Percentiles rank a stretch among this genome's conserved stretches.
These are phyloP conservation scores for Ypsolopha sequella DNA, from an alignment of 2,888 invertebrate genomes.

Conservation along the genomic window DNA sequence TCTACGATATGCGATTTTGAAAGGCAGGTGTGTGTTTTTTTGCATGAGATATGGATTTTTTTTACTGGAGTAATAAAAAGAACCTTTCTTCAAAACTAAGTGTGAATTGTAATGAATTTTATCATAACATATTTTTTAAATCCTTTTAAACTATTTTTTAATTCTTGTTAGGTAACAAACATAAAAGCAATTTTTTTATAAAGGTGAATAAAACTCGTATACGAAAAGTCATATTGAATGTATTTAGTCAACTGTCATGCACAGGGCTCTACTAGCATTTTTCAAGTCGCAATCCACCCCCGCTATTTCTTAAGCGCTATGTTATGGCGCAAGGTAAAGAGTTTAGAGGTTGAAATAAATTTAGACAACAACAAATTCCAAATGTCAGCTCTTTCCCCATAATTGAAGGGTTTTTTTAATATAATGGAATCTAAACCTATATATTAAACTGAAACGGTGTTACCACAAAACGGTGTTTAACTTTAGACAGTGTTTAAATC, in stretches of 20 bases:
- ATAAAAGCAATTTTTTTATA: too few relatives aligned
- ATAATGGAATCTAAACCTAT: too few relatives aligned
- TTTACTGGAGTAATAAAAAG: too few relatives aligned
- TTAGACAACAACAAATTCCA: conserved; percentile 4
- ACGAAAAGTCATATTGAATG: neutral
- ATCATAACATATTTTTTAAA: too few relatives aligned
- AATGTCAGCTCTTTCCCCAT: neutral
- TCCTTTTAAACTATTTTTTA: too few relatives aligned
- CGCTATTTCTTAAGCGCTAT: conserved; percentile 38
- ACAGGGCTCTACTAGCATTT: conserved; percentile 40
- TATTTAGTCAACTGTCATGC: conserved; percentile 2
- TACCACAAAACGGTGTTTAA: too few relatives aligned
- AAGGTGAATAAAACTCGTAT: too few relatives aligned
- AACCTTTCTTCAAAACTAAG: too few relatives aligned
- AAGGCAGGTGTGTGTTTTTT: conserved; percentile 33
- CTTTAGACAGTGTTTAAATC: too few relatives aligned
- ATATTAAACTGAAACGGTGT: too few relatives aligned
- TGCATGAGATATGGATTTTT: neutral
- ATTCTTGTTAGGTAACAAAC: too few relatives aligned
- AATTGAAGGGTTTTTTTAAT: neutral
- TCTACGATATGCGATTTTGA: conserved; percentile 45
- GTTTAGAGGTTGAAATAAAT: conserved; percentile 20
- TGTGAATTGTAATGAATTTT: too few relatives aligned
- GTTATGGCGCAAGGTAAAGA: neutral
- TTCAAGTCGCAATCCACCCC: conserved; percentile 60